A percentile compares a stretch with the other conserved stretches of the same genome.
Evolutionary conservation across 2,888 invertebrate genomes (phyloP).

Genomic region (Philonicus albiceps): DNA sequence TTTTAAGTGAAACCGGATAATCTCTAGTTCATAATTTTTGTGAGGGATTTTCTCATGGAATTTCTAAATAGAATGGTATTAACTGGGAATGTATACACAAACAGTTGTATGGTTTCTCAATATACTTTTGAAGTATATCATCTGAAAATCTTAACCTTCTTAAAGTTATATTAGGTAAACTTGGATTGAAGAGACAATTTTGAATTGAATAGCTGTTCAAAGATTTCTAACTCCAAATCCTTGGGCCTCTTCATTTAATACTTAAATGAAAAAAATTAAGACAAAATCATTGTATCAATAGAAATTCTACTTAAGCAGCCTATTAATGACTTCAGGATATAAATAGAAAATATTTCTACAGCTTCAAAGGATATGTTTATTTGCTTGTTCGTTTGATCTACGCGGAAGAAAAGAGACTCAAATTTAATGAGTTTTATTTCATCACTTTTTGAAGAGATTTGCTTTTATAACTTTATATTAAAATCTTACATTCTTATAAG

Average conservation of each 20-base stretch:
- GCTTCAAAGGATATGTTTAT: not conserved
- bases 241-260: not conserved
- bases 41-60: not conserved
- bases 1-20: not conserved
- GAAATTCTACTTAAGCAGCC: not conserved
- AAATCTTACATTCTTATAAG: too few relatives aligned
- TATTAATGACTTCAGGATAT: not conserved
- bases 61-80: not conserved
- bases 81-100: too few relatives aligned
- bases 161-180: not conserved
- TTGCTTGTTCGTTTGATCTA: not conserved
- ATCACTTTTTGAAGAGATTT: not conserved
- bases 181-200: not conserved
- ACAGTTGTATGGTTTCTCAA: too few relatives aligned
- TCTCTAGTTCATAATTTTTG: not conserved
- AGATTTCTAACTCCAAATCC: not conserved
- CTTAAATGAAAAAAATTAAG: not conserved
- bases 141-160: not conserved
- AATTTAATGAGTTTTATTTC: not conserved
- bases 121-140: not conserved
- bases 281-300: not conserved
- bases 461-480: too few relatives aligned
- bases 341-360: not conserved
- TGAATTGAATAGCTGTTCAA: not conserved
- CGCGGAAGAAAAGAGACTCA: too few relatives aligned